These are phyloP conservation scores for Caloenas nicobarica DNA, from an alignment of 2,113 vertebrate species.

Conservation along the genomic window DNA sequence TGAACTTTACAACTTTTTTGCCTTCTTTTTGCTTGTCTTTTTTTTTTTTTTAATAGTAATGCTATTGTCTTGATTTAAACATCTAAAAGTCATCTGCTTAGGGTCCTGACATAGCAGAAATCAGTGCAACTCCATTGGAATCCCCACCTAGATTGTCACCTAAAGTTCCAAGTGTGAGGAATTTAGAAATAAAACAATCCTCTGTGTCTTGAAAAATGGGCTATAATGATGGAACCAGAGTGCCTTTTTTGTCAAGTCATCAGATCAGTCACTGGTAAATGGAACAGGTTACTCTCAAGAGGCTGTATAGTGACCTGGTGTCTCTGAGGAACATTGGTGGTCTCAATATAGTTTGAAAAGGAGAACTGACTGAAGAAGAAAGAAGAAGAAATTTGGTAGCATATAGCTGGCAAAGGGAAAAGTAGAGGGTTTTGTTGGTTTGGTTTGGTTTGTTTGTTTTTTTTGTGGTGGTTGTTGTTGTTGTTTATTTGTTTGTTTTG, in stretches of 20 bases:
- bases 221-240: neutral
- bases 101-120: neutral
- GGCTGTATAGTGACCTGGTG: neutral
- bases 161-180: neutral
- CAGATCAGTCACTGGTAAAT: neutral
- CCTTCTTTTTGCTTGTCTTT: no score
- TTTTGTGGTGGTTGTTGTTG: no score
- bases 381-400: neutral
- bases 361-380: neutral
- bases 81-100: neutral
- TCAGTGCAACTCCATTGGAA: neutral
- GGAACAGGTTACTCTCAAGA: neutral
- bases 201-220: neutral
- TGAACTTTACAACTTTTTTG: neutral
- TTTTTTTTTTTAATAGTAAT: neutral
- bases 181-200: neutral
- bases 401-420: neutral
- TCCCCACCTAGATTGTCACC: neutral
- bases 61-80: neutral
- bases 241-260: neutral
- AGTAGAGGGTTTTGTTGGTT: neutral
- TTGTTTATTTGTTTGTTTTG: no score
- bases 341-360: slow-evolving; percentile 16
- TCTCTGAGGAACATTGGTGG: neutral
- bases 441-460: no score